A percentile compares a stretch with the other conserved stretches of the same genome.
Conservation (phyloP, 1,140 invertebrate genomes). For the Leptestheria dahalacensis region DNA sequence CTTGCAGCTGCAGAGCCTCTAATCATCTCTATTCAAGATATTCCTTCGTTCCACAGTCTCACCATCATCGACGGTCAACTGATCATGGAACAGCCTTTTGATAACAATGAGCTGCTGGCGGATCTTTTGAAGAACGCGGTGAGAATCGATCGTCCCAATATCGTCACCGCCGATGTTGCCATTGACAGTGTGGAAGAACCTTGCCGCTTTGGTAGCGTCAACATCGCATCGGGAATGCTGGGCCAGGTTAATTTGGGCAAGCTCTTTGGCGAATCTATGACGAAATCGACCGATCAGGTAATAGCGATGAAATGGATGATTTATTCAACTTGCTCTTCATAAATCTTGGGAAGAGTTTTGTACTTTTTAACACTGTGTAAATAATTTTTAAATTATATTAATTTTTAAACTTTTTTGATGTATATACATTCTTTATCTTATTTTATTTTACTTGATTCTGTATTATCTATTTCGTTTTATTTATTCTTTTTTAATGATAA, state of each 20-base stretch:
- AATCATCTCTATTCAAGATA: not conserved
- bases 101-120: not conserved
- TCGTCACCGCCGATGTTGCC: not conserved
- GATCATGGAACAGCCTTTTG: not conserved
- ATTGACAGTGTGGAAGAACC: not conserved
- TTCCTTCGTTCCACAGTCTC: not conserved
- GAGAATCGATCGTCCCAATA: not conserved
- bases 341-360: too few relatives aligned
- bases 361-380: too few relatives aligned
- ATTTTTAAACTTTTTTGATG: too few relatives aligned
- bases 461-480: too few relatives aligned
- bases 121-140: not conserved
- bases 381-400: too few relatives aligned
- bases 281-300: not conserved
- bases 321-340: too few relatives aligned
- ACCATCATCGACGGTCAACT: not conserved
- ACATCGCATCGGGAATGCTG: not conserved
- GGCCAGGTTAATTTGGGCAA: not conserved
- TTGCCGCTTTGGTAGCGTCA: not conserved
- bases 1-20: not conserved
- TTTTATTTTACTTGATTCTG: too few relatives aligned
- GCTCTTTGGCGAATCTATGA: not conserved
- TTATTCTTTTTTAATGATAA: too few relatives aligned
- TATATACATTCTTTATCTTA: too few relatives aligned
- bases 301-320: too few relatives aligned